Evolutionary conservation across 2,888 invertebrate genomes (phyloP).

Genomic region (Palloptera scutellata): DNA sequence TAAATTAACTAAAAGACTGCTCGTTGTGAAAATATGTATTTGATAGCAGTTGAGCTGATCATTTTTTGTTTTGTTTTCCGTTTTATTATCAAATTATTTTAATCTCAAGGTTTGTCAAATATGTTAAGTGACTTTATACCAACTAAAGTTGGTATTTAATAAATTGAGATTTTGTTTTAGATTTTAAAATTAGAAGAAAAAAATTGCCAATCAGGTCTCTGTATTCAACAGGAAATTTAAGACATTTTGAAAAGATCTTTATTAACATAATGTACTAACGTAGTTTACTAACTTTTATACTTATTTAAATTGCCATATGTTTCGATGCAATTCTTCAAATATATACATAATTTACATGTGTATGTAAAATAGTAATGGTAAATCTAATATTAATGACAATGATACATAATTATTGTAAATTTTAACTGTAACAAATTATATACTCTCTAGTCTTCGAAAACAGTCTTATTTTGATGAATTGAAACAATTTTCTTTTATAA

Average conservation of each 20-base stretch:
- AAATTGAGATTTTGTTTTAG: conserved; percentile 10
- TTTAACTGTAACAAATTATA: conserved; percentile 11
- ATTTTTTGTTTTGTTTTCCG: too few species aligned
- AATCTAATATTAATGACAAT: background rate
- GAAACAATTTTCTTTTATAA: conserved; percentile 7
- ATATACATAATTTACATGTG: too few species aligned
- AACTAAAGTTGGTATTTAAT: too few species aligned
- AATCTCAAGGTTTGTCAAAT: conserved; percentile 35
- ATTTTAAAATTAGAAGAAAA: conserved; percentile 3
- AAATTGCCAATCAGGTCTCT: background rate
- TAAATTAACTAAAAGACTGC: too few species aligned
- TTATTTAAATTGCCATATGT: too few species aligned
- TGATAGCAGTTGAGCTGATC: background rate
- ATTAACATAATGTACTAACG: background rate
- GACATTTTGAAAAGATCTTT: background rate
- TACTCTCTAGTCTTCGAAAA: conserved; percentile 11
- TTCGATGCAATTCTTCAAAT: too few species aligned
- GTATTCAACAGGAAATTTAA: conserved; percentile 10
- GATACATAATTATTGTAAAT: conserved; percentile 20
- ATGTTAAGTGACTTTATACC: background rate
- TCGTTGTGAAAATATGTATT: conserved; percentile 2
- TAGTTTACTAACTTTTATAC: background rate
- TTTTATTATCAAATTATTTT: conserved; percentile 15
- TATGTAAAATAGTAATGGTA: background rate
- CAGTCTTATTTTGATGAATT: background rate